Base-by-base conservation (phyloP, 2,888 invertebrate species). In the Sphaerophoria rueppellii region DNA sequence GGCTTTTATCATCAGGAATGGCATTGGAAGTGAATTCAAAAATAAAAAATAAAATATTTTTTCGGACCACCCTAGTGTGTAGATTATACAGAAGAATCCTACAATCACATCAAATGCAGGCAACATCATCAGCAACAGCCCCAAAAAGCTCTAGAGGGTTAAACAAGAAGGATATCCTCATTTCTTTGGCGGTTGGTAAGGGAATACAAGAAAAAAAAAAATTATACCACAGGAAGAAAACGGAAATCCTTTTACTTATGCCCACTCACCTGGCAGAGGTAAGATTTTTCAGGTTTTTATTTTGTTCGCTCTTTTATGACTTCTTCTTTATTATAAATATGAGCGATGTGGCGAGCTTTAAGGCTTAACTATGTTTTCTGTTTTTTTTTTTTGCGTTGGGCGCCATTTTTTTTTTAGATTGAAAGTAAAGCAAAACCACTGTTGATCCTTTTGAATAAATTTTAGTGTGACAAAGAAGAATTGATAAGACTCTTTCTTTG, bases 161-260 rank as follows among this genome's bases (percentile, higher is more conserved):
- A 65, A 58, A 70, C 48, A 67, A 69, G 63, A 76, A 65, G 65
- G 65, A 76, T 65, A 71, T 71, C 63, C 63, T 34, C 6, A 55
- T 71, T 43, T 69, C 54, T 67, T 79, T 73, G 52, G 54, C 67
- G 67, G 52, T 34, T 57, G n/a, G 14, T 63, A 4, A 4, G n/a
- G 16, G 12, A 50, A n/a, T 2, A n/a, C 35, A 37, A 40, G 52
- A 35, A 16, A 40, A 40, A 34, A 55, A 57, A n/a, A 5, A 35
- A 57, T 1, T 3, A 12, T 24, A 24, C 24, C 24, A 24, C 24
- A 24, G 34, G 48, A 34, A 34, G 48, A 40, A 67, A 6, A 52
- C 11, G 65, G 5, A 73, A 67, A 73, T 73, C 73, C 73, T 69
- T 67, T 79, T 67, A 78, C 72, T 78, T 79, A 73, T 79, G 60